phyloP scores from a whole-genome alignment of 2,113 vertebrate species.

The Nesoenas mayeri region DNA sequence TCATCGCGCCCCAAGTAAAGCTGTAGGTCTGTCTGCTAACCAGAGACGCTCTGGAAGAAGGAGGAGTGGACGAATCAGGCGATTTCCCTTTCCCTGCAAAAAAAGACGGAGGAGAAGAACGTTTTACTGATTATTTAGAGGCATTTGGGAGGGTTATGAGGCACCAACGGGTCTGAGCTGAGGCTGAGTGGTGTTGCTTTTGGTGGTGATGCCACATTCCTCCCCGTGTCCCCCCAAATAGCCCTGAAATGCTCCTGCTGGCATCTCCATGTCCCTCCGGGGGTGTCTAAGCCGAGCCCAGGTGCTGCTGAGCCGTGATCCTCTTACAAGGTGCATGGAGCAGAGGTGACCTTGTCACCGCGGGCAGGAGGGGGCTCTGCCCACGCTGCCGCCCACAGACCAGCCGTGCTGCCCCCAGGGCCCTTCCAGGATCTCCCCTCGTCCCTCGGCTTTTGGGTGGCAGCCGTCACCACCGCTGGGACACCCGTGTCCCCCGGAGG shows the following conservation, averaged over 20 bases:
- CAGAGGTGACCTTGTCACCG: not conserved
- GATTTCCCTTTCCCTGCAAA: not conserved
- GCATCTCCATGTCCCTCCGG: not conserved
- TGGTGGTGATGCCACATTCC: not conserved
- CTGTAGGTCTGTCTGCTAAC: rapidly evolving
- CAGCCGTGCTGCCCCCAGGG: not conserved
- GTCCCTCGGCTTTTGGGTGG: not conserved
- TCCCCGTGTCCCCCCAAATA: rapidly evolving
- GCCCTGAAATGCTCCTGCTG: rapidly evolving
- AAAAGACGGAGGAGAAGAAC: not conserved
- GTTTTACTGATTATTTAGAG: not conserved
- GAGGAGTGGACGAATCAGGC: not conserved
- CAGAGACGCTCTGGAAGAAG: not conserved
- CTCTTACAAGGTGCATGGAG: not conserved
- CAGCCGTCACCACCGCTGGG: rapidly evolving
- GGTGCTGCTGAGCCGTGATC: constrained; percentile 35
- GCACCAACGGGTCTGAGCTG: not conserved
- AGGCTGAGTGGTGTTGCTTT: not conserved
- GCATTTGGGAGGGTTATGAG: not conserved
- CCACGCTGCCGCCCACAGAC: not conserved
- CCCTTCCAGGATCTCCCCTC: not conserved
- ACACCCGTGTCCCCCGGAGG: rapidly evolving
- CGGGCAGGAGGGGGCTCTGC: not conserved
- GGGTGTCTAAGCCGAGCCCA: not conserved
- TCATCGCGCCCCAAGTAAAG: rapidly evolving